Percentiles rank a stretch among this genome's conserved stretches.
phyloP scores from a whole-genome alignment of 2,113 vertebrate genomes.

The Melanerpes formicivorus region DNA sequence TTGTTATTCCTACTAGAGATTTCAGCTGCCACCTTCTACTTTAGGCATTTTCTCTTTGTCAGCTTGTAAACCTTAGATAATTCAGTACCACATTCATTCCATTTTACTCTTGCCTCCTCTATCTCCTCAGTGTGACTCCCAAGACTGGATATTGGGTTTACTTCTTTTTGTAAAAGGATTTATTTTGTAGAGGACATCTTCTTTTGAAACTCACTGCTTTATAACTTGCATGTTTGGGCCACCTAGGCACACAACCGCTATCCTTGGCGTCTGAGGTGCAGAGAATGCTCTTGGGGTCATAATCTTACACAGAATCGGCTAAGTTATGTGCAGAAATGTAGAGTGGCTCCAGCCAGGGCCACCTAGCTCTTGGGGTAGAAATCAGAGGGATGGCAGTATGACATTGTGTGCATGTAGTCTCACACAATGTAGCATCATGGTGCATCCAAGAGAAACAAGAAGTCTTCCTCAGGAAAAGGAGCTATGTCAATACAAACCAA shows the following conservation, averaged over 20 bases:
- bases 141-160: not conserved
- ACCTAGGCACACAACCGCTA: not conserved
- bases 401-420: not conserved
- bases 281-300: not conserved
- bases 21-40: not conserved
- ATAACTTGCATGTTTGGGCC: not conserved
- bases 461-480: not conserved
- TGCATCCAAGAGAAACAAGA: not conserved
- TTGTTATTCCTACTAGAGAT: not conserved
- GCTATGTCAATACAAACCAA: not conserved
- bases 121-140: not conserved
- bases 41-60: not conserved
- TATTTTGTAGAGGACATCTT: not conserved
- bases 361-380: not conserved
- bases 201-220: not conserved
- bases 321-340: not conserved
- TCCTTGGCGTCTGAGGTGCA: not conserved
- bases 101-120: not conserved
- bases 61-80: not conserved
- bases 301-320: not conserved
- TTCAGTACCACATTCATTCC: not conserved
- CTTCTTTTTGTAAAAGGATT: accelerated
- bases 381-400: not conserved
- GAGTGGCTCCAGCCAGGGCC: not conserved
- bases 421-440: not conserved